These are phyloP conservation scores for Echiichthys vipera DNA, from an alignment of 2,797 vertebrate species.

Conservation along the genomic window DNA sequence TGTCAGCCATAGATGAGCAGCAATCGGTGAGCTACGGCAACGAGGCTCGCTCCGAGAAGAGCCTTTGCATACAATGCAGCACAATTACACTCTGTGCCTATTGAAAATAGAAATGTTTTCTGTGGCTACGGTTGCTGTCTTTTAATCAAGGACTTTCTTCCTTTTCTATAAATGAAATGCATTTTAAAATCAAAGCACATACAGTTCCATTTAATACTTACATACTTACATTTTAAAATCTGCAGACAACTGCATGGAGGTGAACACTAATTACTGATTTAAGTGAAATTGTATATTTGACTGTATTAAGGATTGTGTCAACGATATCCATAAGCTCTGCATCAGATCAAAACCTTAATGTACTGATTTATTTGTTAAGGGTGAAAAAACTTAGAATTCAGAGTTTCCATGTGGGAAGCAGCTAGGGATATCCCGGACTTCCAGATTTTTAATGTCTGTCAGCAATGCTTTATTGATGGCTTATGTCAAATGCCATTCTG, in stretches of 20 bases:
- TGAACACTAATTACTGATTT: constrained; percentile 1
- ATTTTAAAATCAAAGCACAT: constrained; percentile 14
- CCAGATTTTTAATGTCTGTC: constrained; percentile 72
- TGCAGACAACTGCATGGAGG: background rate
- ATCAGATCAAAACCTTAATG: background rate
- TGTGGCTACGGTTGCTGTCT: constrained; percentile 23
- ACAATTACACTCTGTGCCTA: constrained; percentile 24
- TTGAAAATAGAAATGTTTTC: constrained; percentile 32
- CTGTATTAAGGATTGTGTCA: background rate
- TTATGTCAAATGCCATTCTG: constrained; percentile 87
- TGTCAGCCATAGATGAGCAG: constrained; percentile 29
- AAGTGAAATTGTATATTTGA: background rate
- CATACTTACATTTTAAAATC: constrained; percentile 3
- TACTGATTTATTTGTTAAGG: too few species aligned
- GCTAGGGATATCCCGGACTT: constrained; percentile 62
- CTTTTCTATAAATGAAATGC: constrained; percentile 8
- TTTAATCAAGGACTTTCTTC: constrained; percentile 22
- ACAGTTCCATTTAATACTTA: background rate
- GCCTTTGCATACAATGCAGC: constrained; percentile 23
- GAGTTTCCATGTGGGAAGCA: constrained; percentile 26
- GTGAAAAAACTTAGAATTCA: too few species aligned
- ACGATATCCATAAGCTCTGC: background rate
- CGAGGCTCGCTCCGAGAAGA: constrained; percentile 14
- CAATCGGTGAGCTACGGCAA: constrained; percentile 17
- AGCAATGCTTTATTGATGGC: constrained; percentile 80